Conservation (phyloP, 2,113 vertebrate genomes). For the Enhydra lutris region DNA sequence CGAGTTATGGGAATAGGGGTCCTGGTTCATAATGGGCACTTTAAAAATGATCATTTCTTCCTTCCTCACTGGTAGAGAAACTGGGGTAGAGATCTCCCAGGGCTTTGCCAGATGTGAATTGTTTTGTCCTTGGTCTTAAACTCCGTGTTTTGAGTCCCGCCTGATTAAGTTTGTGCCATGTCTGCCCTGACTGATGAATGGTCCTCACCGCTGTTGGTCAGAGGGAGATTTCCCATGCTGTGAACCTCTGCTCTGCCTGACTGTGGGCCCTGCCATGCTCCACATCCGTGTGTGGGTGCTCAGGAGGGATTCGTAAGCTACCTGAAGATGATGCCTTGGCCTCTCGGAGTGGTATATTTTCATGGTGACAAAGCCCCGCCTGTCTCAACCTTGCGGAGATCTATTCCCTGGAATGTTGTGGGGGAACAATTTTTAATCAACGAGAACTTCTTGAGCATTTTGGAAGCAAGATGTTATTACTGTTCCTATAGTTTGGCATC, state of each 20-base stretch:
- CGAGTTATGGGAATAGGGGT: not conserved
- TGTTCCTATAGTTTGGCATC: conserved; percentile 14
- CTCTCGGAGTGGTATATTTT: not conserved
- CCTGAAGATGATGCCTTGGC: not conserved
- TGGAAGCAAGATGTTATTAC: not conserved
- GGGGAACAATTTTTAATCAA: not conserved
- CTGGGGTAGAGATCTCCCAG: not conserved
- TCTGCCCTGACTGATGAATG: not conserved
- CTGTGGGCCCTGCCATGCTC: not conserved
- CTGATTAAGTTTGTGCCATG: not conserved
- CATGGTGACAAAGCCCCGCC: not conserved
- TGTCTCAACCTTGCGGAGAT: not conserved
- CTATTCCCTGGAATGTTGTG: not conserved
- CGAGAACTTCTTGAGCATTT: conserved; percentile 22
- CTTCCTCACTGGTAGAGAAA: conserved; percentile 1
- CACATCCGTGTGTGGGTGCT: too few relatives aligned
- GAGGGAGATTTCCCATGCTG: too few relatives aligned
- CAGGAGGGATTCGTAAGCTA: not conserved
- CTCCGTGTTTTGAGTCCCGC: not conserved
- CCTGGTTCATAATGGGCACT: not conserved
- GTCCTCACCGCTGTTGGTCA: not conserved
- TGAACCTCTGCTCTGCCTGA: not conserved
- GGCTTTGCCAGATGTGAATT: not conserved
- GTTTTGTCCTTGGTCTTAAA: not conserved
- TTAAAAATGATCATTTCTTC: not conserved